Base-by-base conservation (phyloP, 1,140 invertebrate genomes). In the Temnothorax curvispinosus region DNA sequence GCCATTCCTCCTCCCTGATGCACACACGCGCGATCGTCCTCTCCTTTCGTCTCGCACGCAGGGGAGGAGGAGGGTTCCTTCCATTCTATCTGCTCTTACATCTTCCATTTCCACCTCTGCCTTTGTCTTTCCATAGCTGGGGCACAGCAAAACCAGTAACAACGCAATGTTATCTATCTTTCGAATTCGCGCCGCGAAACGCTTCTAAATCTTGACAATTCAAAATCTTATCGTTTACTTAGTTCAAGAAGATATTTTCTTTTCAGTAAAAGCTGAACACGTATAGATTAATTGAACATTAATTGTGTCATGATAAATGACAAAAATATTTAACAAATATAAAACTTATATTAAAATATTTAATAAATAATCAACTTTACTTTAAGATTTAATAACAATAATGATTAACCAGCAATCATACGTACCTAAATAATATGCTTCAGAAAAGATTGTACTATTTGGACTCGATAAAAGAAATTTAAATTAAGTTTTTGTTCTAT, bases 151-250 rank as follows among this genome's bases (percentile, higher is more conserved):
- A 89, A 81, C 84, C 88, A 65, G 80, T 89, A 91, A 93, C 91
- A 92, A 92, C 90, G 88, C 86, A 88, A 89, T 82, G 91, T 92
- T 92, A 93, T 92, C 86, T 71, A 35, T 84, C 54, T 62, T 84
- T 74, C 13, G 18, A 32, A 74, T 74, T 82, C 27, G 41, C 27
- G 27, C 27, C 54, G 50, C 69, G 44, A 74, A 13, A 50, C 54
- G 3, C 21, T 38, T 50, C 9, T 54, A 11, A 58, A 50, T 74
- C 54, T 72, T 81, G 35, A 27, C 21, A 32, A 69, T 81, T 47
- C 32, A 13, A 11, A 8, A 74, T 47, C 21, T 44, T 58, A 47
- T 58, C 11, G 13, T 50, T 60, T 50, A 21, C 3, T 60, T 32
- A 6, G 8, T 47, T 64, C 8, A 41, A 15, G 3, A 41, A 50